Base-by-base conservation (phyloP, 2,888 invertebrate species). In the Panopea generosa region DNA sequence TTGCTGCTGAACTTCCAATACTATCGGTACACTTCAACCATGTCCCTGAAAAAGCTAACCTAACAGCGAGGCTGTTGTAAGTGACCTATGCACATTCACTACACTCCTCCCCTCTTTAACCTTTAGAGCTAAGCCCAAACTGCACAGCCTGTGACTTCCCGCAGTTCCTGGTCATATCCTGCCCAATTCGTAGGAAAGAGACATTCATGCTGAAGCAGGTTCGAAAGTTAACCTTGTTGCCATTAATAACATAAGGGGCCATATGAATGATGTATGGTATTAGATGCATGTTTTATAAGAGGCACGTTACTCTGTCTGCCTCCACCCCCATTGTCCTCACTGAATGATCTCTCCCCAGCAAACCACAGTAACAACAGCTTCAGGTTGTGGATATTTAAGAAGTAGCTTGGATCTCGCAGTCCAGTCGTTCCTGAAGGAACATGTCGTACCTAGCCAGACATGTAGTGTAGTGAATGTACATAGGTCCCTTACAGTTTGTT, bases 301-400 rank as follows among this genome's bases (percentile, higher is more conserved):
- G 99, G 98, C 96, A 99, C 96, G 94, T 99, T 99, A 82, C 98
- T 98, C 90, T 98, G 97, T 16, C 98, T 97, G 0, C 98, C 99
- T 0, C 93, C 99, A 24, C 93, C 94, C 20, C 99, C 98, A 1
- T 98, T 97, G 93, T 99, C 99, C 92, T 98, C 98, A 92, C 98
- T 98, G 94, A 99, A 99, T 77, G 97, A 97, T 91, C 97, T 97
- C 87, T 98, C 98, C 92, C 96, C 96, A 0, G 98, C 97, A 93
- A 99, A 98, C 69, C 98, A 94, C 87, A 96, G 92, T 74, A 99
- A 93, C 68, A 99, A 93, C 85, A 98, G 94, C 93, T 99, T 99
- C 85, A 99, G 93, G 93, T 99, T 99, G 93, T 98, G 98, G 74
- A 98, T 95, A 1, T 97, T 97, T 86, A 96, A 92, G 27, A 89